Evolutionary conservation across 2,113 vertebrate genomes (phyloP).

Genomic region (Cnemophilus loriae): DNA sequence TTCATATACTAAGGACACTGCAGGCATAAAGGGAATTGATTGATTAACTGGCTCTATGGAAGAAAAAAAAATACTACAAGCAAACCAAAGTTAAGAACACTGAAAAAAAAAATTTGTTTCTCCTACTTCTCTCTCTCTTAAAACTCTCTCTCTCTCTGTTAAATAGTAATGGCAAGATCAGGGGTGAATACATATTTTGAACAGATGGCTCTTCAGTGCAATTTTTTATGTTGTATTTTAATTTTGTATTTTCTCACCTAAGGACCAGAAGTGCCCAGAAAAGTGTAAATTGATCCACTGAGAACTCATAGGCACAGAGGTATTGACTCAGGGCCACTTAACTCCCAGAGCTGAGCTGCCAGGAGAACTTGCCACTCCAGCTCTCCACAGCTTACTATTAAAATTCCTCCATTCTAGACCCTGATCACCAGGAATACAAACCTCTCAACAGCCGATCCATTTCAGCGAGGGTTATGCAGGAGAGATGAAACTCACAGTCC

Average conservation of each 20-base stretch:
- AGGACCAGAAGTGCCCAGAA: background rate
- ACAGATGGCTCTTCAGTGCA: background rate
- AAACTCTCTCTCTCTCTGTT: background rate
- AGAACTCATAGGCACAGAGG: background rate
- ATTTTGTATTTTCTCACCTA: background rate
- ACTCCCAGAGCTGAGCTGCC: background rate
- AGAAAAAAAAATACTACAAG: background rate
- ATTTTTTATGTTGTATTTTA: background rate
- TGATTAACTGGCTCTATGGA: background rate
- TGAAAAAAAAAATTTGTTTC: background rate
- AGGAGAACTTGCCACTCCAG: background rate
- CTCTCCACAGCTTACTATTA: background rate
- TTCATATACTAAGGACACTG: background rate
- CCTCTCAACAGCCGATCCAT: constrained; percentile 76
- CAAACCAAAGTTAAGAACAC: background rate
- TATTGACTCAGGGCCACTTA: background rate
- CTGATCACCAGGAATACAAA: constrained; percentile 18
- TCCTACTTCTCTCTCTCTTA: background rate
- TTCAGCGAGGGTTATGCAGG: constrained; percentile 72
- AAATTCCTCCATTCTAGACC: background rate
- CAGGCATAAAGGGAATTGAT: background rate
- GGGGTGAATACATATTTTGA: background rate
- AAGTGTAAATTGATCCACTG: background rate
- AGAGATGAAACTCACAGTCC: constrained; percentile 83
- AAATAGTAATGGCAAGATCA: background rate